phyloP scores from a whole-genome alignment of 2,888 invertebrate species.

The Cactoblastis cactorum region DNA sequence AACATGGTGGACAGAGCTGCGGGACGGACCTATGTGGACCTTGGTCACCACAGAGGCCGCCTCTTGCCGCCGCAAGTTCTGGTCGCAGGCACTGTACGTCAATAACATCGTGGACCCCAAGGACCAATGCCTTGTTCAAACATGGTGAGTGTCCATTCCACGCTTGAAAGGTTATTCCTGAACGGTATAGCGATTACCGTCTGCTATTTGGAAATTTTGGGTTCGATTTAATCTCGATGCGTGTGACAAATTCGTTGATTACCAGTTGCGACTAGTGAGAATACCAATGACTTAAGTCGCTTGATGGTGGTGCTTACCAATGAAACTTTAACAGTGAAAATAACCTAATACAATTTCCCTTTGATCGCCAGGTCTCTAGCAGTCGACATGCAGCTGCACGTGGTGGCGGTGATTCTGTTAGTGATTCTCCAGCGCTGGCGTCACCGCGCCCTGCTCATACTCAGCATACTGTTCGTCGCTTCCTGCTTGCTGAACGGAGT shows the following conservation, averaged over 20 bases:
- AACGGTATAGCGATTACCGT: too few species aligned
- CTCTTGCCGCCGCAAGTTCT: constrained; percentile 34
- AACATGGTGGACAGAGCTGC: constrained; percentile 45
- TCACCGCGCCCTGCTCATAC: constrained; percentile 27
- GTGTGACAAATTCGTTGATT: too few species aligned
- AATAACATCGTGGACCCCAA: constrained; percentile 46
- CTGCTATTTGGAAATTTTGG: too few species aligned
- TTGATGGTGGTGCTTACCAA: too few species aligned
- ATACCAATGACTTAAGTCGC: too few species aligned
- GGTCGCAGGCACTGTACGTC: constrained; percentile 46
- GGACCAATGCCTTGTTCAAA: constrained; percentile 46
- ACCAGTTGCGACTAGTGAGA: too few species aligned
- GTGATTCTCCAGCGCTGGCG: constrained; percentile 31
- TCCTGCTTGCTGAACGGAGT: constrained; percentile 13
- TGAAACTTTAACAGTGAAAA: too few species aligned
- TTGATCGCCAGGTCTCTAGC: constrained; percentile 44
- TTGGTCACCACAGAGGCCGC: constrained; percentile 28
- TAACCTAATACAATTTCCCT: too few species aligned
- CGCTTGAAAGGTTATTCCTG: too few species aligned
- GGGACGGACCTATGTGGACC: constrained; percentile 48
- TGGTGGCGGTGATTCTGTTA: constrained; percentile 32
- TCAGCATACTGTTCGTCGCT: constrained; percentile 28
- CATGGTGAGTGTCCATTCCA: constrained; percentile 38
- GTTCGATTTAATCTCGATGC: too few species aligned
- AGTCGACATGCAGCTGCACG: constrained; percentile 53